Conservation (phyloP, 2,113 vertebrate genomes). For the Ctenomys sociabilis region DNA sequence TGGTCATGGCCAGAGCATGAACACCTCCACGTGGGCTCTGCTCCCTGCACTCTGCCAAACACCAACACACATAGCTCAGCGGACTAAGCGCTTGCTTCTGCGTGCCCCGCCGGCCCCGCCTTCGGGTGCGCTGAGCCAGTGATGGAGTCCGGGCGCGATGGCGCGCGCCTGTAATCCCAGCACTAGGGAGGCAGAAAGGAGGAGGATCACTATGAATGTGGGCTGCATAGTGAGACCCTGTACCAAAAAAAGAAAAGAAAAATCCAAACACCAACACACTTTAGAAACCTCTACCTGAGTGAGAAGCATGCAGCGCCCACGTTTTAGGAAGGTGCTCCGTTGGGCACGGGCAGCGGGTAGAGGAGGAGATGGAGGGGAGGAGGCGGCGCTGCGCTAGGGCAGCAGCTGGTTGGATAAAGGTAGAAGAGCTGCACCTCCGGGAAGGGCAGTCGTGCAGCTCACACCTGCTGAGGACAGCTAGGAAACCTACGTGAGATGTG, state of each 20-base stretch:
- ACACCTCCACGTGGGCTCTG: rapidly evolving
- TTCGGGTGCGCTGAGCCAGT: no score
- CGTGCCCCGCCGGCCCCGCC: no score
- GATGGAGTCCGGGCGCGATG: no score
- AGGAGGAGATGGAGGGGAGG: not conserved
- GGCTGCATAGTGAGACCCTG: no score
- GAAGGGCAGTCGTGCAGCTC: not conserved
- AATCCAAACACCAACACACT: not conserved
- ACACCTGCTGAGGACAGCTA: not conserved
- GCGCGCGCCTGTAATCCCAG: no score
- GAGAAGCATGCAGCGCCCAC: not conserved
- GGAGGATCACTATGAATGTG: no score
- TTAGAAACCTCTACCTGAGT: slow-evolving; percentile 2
- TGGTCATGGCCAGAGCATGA: not conserved
- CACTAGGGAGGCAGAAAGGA: no score
- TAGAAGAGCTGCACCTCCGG: not conserved
- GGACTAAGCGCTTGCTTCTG: no score
- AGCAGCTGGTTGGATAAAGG: not conserved
- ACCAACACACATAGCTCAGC: no score
- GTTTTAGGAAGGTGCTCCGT: not conserved
- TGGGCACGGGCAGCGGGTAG: not conserved
- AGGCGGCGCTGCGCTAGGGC: not conserved
- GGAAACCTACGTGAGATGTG: not conserved
- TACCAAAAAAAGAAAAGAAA: no score
- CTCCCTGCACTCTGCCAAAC: not conserved